These are phyloP conservation scores for Fulica atra DNA, from an alignment of 2,113 vertebrate genomes.

Conservation along the genomic window DNA sequence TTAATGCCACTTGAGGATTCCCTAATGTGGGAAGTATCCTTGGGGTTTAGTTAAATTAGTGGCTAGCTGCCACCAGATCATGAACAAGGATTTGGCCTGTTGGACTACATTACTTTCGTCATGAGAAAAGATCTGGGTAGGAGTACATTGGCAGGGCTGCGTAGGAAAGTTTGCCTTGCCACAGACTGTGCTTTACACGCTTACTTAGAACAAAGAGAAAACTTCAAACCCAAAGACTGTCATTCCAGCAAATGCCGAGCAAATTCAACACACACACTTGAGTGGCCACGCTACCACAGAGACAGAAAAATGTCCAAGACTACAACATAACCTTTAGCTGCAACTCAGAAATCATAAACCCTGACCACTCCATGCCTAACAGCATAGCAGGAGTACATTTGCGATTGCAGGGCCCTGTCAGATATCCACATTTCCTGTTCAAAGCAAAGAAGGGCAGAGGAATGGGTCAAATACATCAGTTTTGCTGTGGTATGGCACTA, in stretches of 20 bases:
- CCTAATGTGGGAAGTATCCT: neutral
- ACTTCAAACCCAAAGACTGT: neutral
- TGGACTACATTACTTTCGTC: neutral
- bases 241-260: neutral
- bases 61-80: neutral
- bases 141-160: neutral
- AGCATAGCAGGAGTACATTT: neutral
- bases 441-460: neutral
- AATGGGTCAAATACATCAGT: neutral
- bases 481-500: neutral
- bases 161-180: neutral
- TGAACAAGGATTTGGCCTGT: neutral
- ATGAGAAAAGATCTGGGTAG: neutral
- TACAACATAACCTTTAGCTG: neutral
- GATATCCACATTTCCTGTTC: neutral
- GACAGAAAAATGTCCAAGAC: neutral
- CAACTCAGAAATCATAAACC: neutral
- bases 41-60: conserved; percentile 6
- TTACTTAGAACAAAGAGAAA: neutral
- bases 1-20: neutral
- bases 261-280: neutral
- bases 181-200: neutral
- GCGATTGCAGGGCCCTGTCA: neutral
- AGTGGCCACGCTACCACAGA: neutral
- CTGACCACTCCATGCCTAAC: neutral